Evolutionary conservation across 2,888 invertebrate genomes (phyloP).

Genomic region (Cacoxenus indagator): DNA sequence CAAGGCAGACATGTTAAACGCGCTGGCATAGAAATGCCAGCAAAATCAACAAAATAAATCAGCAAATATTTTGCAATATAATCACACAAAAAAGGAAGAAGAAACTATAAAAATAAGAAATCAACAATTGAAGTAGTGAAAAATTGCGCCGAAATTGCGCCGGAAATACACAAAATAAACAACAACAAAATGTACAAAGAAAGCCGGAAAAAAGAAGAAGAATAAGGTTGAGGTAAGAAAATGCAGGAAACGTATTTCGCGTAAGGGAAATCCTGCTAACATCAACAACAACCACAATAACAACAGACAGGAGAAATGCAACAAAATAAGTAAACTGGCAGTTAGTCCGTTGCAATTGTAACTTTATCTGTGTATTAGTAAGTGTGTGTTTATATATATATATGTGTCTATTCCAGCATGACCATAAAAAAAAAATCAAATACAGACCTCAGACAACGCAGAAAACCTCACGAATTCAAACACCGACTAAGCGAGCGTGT

Average conservation of each 20-base stretch:
- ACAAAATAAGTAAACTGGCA: background rate
- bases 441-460: slow-evolving; percentile 12
- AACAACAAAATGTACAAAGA: background rate
- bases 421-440: too few relatives aligned
- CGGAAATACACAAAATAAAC: background rate
- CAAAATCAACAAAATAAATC: background rate
- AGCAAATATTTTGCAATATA: background rate
- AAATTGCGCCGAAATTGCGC: slow-evolving; percentile 1
- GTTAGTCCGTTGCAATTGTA: background rate
- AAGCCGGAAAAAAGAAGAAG: too few relatives aligned
- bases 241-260: slow-evolving; percentile 17
- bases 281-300: background rate
- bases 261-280: slow-evolving; percentile 13
- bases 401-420: too few relatives aligned
- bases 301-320: background rate
- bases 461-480: background rate
- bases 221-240: background rate
- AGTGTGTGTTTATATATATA: background rate
- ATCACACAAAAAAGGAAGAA: background rate
- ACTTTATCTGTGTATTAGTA: background rate
- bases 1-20: slow-evolving; percentile 2
- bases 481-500: background rate
- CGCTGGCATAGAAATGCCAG: background rate
- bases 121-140: background rate
- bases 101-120: background rate